Conservation (phyloP, 2,113 vertebrate species). For the Pogonocichla stellata region DNA sequence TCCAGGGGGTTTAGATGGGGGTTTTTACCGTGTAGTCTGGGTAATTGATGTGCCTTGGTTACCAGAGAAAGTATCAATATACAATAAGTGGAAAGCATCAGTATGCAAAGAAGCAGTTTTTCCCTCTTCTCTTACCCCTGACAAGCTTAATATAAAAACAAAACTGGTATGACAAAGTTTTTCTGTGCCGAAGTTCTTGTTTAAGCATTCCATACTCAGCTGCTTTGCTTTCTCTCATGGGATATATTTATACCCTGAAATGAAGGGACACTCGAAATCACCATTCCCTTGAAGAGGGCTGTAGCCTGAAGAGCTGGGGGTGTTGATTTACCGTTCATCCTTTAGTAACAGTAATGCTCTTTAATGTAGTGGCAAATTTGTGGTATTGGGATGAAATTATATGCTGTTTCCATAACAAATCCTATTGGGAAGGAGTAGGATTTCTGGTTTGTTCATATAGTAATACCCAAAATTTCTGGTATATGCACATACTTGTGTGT, state of each 20-base stretch:
- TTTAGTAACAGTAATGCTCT: slow-evolving; percentile 27
- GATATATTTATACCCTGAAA: slow-evolving; percentile 37
- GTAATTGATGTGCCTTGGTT: not conserved
- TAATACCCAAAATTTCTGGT: not conserved
- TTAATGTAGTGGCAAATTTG: slow-evolving; percentile 28
- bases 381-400: slow-evolving; percentile 20
- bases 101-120: not conserved
- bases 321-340: slow-evolving; percentile 9
- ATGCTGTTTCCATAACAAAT: slow-evolving; percentile 62
- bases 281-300: not conserved
- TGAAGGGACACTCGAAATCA: not conserved
- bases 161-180: not conserved
- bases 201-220: slow-evolving; percentile 15
- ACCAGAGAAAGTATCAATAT: not conserved
- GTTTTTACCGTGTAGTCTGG: not conserved
- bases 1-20: not conserved
- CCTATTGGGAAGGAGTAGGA: slow-evolving; percentile 36
- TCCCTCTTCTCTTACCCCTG: not conserved
- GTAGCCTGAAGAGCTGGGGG: not conserved
- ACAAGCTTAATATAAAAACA: not conserved
- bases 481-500: not conserved
- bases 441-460: slow-evolving; percentile 36
- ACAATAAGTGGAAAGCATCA: not conserved
- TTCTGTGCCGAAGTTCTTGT: not conserved
- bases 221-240: slow-evolving; percentile 1